A percentile compares a stretch with the other conserved stretches of the same genome.
Evolutionary conservation across 2,797 vertebrate species (phyloP).

Genomic region (Brachyrhaphis roseni): DNA sequence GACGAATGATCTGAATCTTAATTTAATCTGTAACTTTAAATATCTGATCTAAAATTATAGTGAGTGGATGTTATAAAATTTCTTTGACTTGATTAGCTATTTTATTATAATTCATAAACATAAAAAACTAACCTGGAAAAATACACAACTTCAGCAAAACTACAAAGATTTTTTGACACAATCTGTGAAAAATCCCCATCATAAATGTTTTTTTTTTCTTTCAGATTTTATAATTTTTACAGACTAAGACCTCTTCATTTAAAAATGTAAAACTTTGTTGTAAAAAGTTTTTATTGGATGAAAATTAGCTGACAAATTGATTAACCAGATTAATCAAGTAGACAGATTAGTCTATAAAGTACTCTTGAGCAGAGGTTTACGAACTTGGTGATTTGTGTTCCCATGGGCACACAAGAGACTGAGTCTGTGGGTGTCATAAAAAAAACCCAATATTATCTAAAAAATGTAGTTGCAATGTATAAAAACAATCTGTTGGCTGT

Average conservation of each 20-base stretch:
- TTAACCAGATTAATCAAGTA: background rate
- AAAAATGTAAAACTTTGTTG: background rate
- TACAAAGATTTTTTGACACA: background rate
- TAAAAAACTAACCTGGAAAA: background rate
- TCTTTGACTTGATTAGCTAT: slow-evolving; percentile 15
- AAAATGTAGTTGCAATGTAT: too few relatives aligned
- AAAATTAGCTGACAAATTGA: background rate
- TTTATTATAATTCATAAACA: slow-evolving; percentile 12
- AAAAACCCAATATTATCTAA: too few relatives aligned
- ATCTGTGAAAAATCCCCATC: background rate
- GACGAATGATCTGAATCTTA: background rate
- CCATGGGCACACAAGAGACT: too few relatives aligned
- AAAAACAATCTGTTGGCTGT: background rate
- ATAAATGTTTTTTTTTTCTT: background rate
- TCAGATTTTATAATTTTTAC: background rate
- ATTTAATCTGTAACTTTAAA: background rate
- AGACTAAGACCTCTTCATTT: background rate
- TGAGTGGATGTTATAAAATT: background rate
- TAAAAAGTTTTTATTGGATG: background rate
- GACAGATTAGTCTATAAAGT: background rate
- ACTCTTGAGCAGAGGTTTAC: background rate
- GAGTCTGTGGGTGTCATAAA: background rate
- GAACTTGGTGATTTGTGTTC: background rate
- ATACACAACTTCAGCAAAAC: background rate
- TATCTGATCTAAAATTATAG: background rate